These are phyloP conservation scores for Catamblyrhynchus diadema DNA, from an alignment of 2,797 vertebrate species.

Conservation along the genomic window DNA sequence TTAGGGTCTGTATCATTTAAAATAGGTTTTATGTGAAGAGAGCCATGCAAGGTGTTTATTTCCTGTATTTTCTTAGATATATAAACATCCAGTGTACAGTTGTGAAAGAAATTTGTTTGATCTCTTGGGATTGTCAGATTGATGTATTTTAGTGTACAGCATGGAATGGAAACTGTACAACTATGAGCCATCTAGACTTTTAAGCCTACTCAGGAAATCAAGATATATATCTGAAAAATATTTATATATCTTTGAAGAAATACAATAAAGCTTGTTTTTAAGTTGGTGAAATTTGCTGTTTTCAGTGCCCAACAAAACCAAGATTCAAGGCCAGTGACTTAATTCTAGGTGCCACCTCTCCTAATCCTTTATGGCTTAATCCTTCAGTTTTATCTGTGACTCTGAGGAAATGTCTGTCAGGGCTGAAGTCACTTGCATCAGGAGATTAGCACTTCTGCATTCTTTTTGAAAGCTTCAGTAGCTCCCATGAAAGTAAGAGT, in stretches of 20 bases:
- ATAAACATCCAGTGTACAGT: background rate
- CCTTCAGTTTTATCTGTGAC: constrained; percentile 35
- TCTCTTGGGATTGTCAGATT: background rate
- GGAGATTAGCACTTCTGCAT: background rate
- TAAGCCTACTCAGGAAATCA: background rate
- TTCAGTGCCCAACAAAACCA: background rate
- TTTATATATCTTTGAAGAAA: background rate
- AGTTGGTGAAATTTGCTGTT: background rate
- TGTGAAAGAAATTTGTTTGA: background rate
- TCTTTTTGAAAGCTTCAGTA: constrained; percentile 27
- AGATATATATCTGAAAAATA: background rate
- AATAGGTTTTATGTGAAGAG: background rate
- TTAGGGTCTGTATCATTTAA: background rate
- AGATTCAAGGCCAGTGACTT: constrained; percentile 2
- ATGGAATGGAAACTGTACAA: background rate
- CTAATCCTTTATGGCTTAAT: constrained; percentile 30
- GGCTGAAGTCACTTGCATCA: constrained; percentile 5
- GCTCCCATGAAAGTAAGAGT: background rate
- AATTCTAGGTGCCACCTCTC: constrained; percentile 10
- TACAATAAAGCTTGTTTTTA: background rate
- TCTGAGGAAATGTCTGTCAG: constrained; percentile 9
- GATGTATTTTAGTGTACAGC: background rate
- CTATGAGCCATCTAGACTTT: background rate
- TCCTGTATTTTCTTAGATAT: background rate
- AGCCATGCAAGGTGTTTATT: background rate